phyloP scores from a whole-genome alignment of 1,140 invertebrate species.

The Hyles euphorbiae region DNA sequence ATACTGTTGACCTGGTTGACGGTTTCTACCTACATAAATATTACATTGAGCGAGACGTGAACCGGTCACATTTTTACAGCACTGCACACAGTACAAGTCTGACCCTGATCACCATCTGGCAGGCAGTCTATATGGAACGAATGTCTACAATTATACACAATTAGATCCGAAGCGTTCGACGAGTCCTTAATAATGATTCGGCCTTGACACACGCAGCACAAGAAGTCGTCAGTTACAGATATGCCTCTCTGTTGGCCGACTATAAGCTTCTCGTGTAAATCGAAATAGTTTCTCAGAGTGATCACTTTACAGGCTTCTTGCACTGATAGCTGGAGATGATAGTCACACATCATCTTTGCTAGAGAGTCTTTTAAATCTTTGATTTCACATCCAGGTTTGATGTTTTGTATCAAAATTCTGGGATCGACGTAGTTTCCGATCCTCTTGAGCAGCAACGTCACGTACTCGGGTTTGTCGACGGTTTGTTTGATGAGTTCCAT shows the following conservation, averaged over 20 bases:
- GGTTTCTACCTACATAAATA: constrained; percentile 9
- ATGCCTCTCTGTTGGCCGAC: constrained; percentile 86
- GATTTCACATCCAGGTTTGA: constrained; percentile 89
- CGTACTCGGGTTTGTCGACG: constrained; percentile 88
- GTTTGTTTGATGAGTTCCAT: constrained; percentile 94
- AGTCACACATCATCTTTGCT: constrained; percentile 97
- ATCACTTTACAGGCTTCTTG: constrained; percentile 93
- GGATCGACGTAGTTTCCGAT: constrained; percentile 92
- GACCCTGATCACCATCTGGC: constrained; percentile 62
- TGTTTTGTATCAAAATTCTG: constrained; percentile 88
- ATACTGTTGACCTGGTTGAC: too few relatives aligned
- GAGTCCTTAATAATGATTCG: constrained; percentile 81
- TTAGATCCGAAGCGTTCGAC: constrained; percentile 82
- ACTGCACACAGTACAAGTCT: constrained; percentile 79
- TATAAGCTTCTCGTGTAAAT: constrained; percentile 89
- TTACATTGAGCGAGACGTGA: constrained; percentile 25
- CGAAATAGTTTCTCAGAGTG: constrained; percentile 91
- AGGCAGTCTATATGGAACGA: constrained; percentile 92
- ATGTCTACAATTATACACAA: constrained; percentile 93
- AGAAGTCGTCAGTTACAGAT: constrained; percentile 81
- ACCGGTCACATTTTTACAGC: constrained; percentile 67
- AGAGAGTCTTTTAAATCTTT: constrained; percentile 93
- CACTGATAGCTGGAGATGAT: constrained; percentile 93
- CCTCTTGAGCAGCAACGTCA: constrained; percentile 74
- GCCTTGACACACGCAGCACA: constrained; percentile 85